These are phyloP conservation scores for Sanderia malayensis DNA, from an alignment of 30 jellyfish, hydroid and myxozoan species.

Conservation along the genomic window DNA sequence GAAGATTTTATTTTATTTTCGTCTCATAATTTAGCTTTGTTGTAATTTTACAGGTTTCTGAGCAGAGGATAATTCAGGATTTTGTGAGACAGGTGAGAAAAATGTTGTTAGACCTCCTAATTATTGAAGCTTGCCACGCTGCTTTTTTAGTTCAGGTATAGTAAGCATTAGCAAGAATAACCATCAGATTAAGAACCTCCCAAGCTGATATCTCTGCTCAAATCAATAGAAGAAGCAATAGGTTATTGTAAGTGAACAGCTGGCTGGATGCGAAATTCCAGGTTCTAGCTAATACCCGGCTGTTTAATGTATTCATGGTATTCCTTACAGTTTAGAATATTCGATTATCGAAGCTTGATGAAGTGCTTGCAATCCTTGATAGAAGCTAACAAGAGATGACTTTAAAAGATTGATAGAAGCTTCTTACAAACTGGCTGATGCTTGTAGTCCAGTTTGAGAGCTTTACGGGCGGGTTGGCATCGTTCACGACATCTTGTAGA, in stretches of 20 bases:
- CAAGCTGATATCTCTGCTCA: no score
- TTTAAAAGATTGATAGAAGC: no score
- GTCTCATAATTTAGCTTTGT: background rate
- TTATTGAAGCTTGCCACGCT: background rate
- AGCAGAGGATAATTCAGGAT: constrained; percentile 68
- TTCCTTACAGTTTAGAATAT: background rate
- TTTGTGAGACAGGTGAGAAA: constrained; percentile 74
- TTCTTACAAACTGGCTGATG: no score
- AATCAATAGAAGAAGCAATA: no score
- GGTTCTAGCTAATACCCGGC: background rate
- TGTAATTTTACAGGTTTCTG: constrained; percentile 50
- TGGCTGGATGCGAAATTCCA: background rate
- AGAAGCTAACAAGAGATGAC: no score
- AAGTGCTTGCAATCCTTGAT: no score
- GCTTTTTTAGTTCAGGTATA: background rate
- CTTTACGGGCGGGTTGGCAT: no score
- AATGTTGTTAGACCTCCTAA: no score
- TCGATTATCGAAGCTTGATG: no score
- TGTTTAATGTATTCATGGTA: background rate
- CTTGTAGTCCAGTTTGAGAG: no score
- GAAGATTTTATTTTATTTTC: no score
- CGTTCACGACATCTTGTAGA: background rate
- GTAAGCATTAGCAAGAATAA: background rate
- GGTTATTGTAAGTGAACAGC: no score
- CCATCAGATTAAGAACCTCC: background rate